phyloP scores from a whole-genome alignment of 2,888 invertebrate species.

The Mylabris sibirica region DNA sequence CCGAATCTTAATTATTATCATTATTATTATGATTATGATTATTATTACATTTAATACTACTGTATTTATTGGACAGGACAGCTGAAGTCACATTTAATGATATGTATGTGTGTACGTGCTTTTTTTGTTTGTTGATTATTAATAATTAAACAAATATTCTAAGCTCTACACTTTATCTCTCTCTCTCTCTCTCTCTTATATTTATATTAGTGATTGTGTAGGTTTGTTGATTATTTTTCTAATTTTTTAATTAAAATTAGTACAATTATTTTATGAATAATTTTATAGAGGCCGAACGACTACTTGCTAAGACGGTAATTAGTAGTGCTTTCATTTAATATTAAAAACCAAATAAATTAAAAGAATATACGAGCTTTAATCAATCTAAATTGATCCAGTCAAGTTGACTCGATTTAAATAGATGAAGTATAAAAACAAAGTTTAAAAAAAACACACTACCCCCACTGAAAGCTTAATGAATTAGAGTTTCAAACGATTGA shows the following conservation, averaged over 20 bases:
- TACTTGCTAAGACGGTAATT: conserved; percentile 53
- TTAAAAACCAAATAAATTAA: neutral
- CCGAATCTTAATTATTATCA: conserved; percentile 44
- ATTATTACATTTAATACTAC: conserved; percentile 47
- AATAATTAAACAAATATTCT: conserved; percentile 12
- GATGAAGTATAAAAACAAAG: neutral
- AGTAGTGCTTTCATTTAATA: conserved; percentile 34
- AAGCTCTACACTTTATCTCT: neutral
- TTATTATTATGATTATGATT: conserved; percentile 29
- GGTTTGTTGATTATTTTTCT: neutral
- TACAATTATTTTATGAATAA: conserved; percentile 5
- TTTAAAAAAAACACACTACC: too few relatives aligned
- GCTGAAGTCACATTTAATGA: conserved; percentile 58
- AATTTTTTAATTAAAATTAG: conserved; percentile 23
- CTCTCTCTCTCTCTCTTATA: neutral
- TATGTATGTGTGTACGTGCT: conserved; percentile 48
- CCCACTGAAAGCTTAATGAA: too few relatives aligned
- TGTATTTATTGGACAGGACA: conserved; percentile 61
- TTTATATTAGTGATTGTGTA: neutral
- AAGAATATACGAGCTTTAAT: too few relatives aligned
- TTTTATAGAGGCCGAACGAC: conserved; percentile 53
- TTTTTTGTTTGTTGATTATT: conserved; percentile 24
- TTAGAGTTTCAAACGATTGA: neutral
- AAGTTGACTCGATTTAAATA: neutral
- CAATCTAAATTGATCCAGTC: too few relatives aligned